These are phyloP conservation scores for Phyllotis vaccarum DNA, from an alignment of 2,797 vertebrate species.

Conservation along the genomic window DNA sequence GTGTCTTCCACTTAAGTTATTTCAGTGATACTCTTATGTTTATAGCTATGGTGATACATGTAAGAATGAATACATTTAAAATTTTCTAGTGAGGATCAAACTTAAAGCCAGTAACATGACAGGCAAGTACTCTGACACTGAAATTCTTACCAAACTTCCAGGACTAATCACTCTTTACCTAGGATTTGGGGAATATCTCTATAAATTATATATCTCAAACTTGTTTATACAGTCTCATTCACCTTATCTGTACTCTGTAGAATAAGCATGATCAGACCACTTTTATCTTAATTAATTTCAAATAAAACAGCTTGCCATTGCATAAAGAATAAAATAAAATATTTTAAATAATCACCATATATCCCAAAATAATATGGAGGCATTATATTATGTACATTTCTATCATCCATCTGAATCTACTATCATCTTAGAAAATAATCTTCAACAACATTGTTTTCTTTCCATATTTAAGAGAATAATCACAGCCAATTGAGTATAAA, in stretches of 20 bases:
- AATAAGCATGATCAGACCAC: neutral
- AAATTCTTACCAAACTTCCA: neutral
- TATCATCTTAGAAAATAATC: neutral
- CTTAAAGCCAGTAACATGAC: neutral
- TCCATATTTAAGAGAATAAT: conserved; percentile 19
- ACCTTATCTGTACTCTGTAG: neutral
- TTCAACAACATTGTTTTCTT: conserved; percentile 7
- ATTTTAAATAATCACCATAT: neutral
- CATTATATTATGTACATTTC: neutral
- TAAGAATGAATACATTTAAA: neutral
- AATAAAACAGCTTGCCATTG: neutral
- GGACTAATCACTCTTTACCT: neutral
- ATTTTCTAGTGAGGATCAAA: neutral
- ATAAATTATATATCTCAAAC: neutral
- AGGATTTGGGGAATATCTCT: neutral
- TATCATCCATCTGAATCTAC: neutral
- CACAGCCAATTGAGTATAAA: neutral
- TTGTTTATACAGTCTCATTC: neutral
- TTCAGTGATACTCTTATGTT: neutral
- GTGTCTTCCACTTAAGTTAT: neutral
- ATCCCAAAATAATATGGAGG: neutral
- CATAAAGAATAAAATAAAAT: conserved; percentile 23
- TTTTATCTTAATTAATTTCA: neutral
- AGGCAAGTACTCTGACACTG: neutral
- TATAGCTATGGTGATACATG: neutral